phyloP scores from a whole-genome alignment of 2,888 invertebrate genomes.

The Lycocerus yunnanus region DNA sequence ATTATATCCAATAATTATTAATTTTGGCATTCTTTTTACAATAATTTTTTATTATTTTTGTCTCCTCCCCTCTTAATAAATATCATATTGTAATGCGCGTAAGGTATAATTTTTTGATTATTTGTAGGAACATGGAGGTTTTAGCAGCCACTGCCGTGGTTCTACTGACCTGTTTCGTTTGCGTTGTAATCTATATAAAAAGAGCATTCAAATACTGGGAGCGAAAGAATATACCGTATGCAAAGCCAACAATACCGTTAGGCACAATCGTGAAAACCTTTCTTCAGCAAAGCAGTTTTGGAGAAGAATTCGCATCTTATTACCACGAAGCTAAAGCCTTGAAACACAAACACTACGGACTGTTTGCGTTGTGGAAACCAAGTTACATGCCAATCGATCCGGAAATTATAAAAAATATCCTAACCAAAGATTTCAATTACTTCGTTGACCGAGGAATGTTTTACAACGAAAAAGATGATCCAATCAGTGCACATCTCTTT shows the following conservation, averaged over 20 bases:
- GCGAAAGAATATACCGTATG: not conserved
- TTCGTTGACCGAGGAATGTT: constrained; percentile 65
- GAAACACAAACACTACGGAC: constrained; percentile 5
- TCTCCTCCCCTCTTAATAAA: too few species aligned
- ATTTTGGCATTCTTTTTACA: too few species aligned
- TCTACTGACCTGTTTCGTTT: not conserved
- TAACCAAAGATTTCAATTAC: constrained; percentile 61
- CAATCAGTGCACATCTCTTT: constrained; percentile 62
- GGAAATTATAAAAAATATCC: constrained; percentile 46
- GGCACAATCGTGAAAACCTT: not conserved
- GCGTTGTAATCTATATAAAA: not conserved
- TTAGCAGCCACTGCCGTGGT: not conserved
- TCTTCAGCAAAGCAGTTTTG: not conserved
- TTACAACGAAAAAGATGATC: constrained; percentile 61
- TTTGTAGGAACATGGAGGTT: not conserved
- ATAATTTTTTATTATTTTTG: too few species aligned
- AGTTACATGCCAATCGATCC: constrained; percentile 6
- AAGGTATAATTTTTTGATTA: too few species aligned
- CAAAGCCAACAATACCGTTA: not conserved
- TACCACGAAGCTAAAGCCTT: not conserved
- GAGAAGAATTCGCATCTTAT: not conserved
- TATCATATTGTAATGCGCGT: too few species aligned
- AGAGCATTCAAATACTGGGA: not conserved
- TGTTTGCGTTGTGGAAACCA: not conserved
- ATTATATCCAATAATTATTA: too few species aligned